These are phyloP conservation scores for Hapalemur alaotrensis DNA, from an alignment of 2,797 vertebrate species.

Conservation along the genomic window DNA sequence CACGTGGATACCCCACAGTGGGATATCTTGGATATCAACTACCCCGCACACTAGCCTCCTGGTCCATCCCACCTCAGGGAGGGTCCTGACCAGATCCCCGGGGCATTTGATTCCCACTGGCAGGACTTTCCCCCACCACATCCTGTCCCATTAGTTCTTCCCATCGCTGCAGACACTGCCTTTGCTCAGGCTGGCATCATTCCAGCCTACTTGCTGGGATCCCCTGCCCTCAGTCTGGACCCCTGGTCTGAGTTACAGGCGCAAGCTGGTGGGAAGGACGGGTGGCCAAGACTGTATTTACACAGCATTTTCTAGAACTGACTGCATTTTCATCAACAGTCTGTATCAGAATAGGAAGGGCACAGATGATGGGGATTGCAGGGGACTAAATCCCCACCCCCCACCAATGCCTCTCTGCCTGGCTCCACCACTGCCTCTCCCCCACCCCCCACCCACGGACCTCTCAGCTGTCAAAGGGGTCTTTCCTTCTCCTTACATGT, in stretches of 20 bases:
- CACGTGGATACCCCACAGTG: neutral
- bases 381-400: neutral
- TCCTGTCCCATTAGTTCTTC: neutral
- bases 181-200: neutral
- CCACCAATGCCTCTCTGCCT: neutral
- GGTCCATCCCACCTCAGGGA: neutral
- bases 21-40: neutral
- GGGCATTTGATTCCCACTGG: neutral
- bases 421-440: neutral
- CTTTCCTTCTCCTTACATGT: neutral
- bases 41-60: neutral
- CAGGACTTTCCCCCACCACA: neutral
- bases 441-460: neutral
- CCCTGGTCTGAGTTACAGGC: neutral
- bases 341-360: neutral
- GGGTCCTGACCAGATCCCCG: neutral
- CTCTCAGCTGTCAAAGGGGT: neutral
- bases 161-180: neutral
- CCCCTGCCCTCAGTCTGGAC: neutral
- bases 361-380: neutral
- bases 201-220: neutral
- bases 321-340: neutral
- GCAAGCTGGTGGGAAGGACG: neutral
- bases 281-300: neutral
- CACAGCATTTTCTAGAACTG: neutral